Percentiles rank a stretch among this genome's conserved stretches.
Conservation (phyloP, 2,113 vertebrate species). For the Setophaga coronata region DNA sequence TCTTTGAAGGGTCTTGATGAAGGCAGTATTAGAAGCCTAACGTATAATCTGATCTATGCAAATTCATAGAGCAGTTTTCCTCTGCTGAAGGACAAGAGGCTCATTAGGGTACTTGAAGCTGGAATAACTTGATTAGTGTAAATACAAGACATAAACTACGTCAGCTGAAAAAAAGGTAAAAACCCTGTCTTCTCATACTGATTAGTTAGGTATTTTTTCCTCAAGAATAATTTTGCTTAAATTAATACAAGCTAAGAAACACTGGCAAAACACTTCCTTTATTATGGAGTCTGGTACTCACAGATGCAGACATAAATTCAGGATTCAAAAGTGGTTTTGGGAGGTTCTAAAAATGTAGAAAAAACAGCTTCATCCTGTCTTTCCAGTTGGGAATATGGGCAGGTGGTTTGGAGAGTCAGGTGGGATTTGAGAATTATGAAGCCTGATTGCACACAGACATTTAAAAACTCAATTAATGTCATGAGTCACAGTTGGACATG, state of each 20-base stretch:
- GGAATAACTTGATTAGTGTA: constrained; percentile 38
- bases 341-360: background rate
- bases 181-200: background rate
- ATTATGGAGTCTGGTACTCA: background rate
- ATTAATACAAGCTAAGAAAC: background rate
- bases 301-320: background rate
- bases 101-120: background rate
- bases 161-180: background rate
- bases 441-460: constrained; percentile 26
- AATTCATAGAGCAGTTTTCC: background rate
- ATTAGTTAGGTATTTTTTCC: background rate
- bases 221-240: background rate
- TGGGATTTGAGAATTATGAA: constrained; percentile 25
- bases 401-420: background rate
- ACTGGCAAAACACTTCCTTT: background rate
- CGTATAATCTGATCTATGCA: background rate
- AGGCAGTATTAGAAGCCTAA: background rate
- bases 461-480: constrained; percentile 54
- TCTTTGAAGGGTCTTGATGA: background rate
- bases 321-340: background rate
- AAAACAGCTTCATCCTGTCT: background rate
- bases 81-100: background rate
- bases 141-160: constrained; percentile 3
- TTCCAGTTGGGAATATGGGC: background rate
- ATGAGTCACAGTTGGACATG: constrained; percentile 45